Conservation (phyloP, 2,113 vertebrate species). For the Aplodontia rufa region DNA sequence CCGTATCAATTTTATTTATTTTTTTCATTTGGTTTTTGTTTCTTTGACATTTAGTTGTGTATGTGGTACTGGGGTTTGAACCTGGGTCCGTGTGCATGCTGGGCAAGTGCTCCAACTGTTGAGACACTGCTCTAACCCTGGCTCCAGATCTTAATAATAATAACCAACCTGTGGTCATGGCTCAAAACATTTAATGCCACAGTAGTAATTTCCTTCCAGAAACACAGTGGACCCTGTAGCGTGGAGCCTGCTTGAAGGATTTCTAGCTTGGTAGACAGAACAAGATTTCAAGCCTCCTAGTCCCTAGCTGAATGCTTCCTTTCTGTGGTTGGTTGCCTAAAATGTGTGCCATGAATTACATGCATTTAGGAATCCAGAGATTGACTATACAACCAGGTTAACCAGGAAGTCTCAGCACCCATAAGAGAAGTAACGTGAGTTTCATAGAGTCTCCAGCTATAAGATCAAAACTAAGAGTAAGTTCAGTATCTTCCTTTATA, state of each 20-base stretch:
- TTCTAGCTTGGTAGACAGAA: not conserved
- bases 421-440: not conserved
- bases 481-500: not conserved
- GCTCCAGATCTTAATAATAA: too few relatives aligned
- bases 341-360: not conserved
- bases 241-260: not conserved
- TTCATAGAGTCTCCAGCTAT: not conserved
- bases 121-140: too few relatives aligned
- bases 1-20: too few relatives aligned
- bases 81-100: too few relatives aligned
- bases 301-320: not conserved
- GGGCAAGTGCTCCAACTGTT: too few relatives aligned
- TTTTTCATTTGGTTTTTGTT: too few relatives aligned
- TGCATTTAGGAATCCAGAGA: not conserved
- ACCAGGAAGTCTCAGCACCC: not conserved
- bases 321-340: not conserved
- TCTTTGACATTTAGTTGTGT: too few relatives aligned
- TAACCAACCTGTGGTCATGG: too few relatives aligned
- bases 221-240: not conserved
- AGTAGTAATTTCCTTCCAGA: not conserved
- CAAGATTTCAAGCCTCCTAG: not conserved
- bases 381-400: not conserved
- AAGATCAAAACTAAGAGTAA: not conserved
- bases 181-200: not conserved
- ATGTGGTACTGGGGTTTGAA: too few relatives aligned